Base-by-base conservation (phyloP, 2,888 invertebrate genomes). In the Helobdella robusta region DNA sequence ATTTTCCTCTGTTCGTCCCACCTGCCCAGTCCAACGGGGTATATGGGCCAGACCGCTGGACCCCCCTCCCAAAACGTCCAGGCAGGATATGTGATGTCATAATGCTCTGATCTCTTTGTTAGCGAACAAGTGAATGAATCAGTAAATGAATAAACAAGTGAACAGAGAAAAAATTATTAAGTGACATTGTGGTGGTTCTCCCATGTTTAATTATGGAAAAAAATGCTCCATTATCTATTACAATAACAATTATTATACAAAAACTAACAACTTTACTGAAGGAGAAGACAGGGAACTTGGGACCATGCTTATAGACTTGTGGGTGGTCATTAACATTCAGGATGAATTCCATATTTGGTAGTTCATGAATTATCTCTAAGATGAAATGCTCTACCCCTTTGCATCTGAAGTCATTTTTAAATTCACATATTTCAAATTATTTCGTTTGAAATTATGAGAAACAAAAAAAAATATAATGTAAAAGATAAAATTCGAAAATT, bases 1-100 rank as follows among this genome's bases (percentile, higher is more conserved):
- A 86, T 84, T 67, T 84, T 81, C 65, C 92, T 83, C 76, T 89
- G 88, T 71, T 85, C 79, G 78, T 94, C 93, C 95, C 95, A 97
- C 50, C 92, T 83, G 0, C 94, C 95, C 69, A 95, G 85, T 25
- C 95, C 95, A 64, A 85, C 87, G 0, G 95, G 95, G 81, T 94
- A 93, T 11, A 93, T 81, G 44, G 79, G 79, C 77, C 87, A 85
- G 72, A 95, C 94, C 0, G 95, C 94, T 18, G 97, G 97, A 0
- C 97, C 97, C 32, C 95, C 95, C 81, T 91, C 91, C 93, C 94
- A 93, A 80, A 97, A 97, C 48, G 91, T 87, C 95, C 95, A 97
- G 0, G 94, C 89, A 0, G 95, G 95, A 71, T 83, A 83, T 86
- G 89, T 89, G 68, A 97, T 91, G 76, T 97, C 97, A 78, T 84